Base-by-base conservation (phyloP, 2,797 vertebrate species). In the Kryptolebias ocellatus region DNA sequence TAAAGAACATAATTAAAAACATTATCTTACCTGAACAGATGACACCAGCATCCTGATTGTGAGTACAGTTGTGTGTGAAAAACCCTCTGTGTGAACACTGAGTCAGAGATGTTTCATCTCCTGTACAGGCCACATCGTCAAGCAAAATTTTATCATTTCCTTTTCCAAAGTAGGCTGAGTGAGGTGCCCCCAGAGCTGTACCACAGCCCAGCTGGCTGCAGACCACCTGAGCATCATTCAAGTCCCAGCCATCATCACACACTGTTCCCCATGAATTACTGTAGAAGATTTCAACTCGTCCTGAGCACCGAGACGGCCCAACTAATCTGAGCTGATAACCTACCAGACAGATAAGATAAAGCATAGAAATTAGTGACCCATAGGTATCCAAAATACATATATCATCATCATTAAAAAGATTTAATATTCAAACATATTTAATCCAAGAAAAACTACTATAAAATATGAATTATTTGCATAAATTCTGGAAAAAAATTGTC, bases 271-370 rank as follows among this genome's bases (percentile, higher is more conserved):
- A 57, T 12, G 0, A 6, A 39, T 4, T 2, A 2, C 0, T 16
- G 11, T 42, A 8, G 34, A 14, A 42, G 54, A 56, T 24, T 56
- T 56, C 54, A 8, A 56, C 54, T 15, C 54, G 31, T 56, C 54
- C 54, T 20, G 54, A n/a, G 3, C 54, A 56, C n/a, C 18, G 34
- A 56, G 54, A 37, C 5, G 54, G 12, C 37, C 54, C 54, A 24
- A 14, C 14, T 15, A 56, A 17, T 20, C 18, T 31, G 46, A 53
- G 24, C 2, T 31, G 27, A 20, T 24, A 24, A 24, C 20, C 20
- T 24, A 24, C 2, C 20, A 24, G 20, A 24, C 20, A 2, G 20
- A 24, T 24, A 24, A 24, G 20, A 24, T 24, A 24, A 24, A 24
- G 20, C 20, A 24, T 24, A 24, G 20, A 24, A 24, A 24, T 24